Evolutionary conservation across 2,797 vertebrate genomes (phyloP).

Genomic region (Gallirallus australis): DNA sequence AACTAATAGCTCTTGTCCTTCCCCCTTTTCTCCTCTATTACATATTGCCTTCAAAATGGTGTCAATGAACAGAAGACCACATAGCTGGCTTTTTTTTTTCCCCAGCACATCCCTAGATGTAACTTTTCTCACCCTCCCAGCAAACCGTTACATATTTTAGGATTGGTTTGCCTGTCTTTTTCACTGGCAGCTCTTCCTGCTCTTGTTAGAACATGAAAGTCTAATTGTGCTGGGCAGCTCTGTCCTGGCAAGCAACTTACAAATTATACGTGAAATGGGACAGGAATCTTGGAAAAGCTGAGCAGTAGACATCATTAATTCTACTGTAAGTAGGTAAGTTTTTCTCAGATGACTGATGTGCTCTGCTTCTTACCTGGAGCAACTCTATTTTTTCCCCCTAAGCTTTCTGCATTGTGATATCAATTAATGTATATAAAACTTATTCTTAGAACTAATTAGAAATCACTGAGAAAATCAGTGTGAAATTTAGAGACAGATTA

Average conservation of each 20-base stretch:
- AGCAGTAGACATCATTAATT: background rate
- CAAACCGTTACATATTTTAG: background rate
- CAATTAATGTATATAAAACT: background rate
- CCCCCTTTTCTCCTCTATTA: background rate
- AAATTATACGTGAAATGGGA: background rate
- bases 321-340: background rate
- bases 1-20: background rate
- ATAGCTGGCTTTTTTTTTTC: background rate
- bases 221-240: conserved; percentile 29
- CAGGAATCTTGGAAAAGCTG: background rate
- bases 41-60: background rate
- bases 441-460: background rate
- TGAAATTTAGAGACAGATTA: background rate
- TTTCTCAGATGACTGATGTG: background rate
- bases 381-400: background rate
- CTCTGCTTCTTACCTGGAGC: background rate
- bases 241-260: background rate
- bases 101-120: background rate
- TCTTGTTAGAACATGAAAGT: background rate
- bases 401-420: background rate
- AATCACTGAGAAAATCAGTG: background rate
- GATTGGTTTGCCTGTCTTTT: background rate
- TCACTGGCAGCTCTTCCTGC: background rate
- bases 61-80: background rate
- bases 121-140: background rate